Conservation (phyloP, 2,797 vertebrate species). For the Anguilla pacifica region DNA sequence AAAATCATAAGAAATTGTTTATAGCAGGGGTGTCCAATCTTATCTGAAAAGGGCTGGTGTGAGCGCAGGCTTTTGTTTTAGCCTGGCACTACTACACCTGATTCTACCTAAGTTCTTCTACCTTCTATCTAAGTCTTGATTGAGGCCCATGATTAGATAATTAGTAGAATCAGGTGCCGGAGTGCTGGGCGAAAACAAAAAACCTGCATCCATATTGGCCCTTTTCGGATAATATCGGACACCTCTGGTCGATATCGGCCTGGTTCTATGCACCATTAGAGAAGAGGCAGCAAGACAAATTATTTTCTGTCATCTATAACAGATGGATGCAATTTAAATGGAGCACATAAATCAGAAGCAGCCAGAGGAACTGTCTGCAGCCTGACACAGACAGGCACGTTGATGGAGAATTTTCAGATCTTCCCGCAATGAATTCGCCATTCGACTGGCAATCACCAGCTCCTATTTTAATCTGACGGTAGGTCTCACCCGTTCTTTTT, state of each 20-base stretch:
- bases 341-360: conserved; percentile 56
- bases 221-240: background rate
- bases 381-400: conserved; percentile 59
- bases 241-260: conserved; percentile 10
- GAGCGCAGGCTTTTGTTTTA: background rate
- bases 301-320: conserved; percentile 57
- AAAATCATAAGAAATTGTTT: conserved; percentile 33
- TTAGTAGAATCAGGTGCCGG: background rate
- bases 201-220: background rate
- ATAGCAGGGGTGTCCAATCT: conserved; percentile 2
- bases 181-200: background rate
- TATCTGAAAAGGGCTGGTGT: background rate
- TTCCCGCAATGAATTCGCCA: conserved; percentile 59
- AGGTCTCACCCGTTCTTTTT: background rate
- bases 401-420: conserved; percentile 49
- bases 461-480: background rate
- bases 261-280: conserved; percentile 33
- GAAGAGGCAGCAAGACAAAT: conserved; percentile 51
- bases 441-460: conserved; percentile 42
- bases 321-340: conserved; percentile 65
- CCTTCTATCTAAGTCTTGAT: no score
- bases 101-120: background rate
- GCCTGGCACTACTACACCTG: background rate
- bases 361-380: conserved; percentile 28
- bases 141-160: background rate